phyloP scores from a whole-genome alignment of 37 sponge, comb jelly and placozoan species.

The Hormiphora californensis region DNA sequence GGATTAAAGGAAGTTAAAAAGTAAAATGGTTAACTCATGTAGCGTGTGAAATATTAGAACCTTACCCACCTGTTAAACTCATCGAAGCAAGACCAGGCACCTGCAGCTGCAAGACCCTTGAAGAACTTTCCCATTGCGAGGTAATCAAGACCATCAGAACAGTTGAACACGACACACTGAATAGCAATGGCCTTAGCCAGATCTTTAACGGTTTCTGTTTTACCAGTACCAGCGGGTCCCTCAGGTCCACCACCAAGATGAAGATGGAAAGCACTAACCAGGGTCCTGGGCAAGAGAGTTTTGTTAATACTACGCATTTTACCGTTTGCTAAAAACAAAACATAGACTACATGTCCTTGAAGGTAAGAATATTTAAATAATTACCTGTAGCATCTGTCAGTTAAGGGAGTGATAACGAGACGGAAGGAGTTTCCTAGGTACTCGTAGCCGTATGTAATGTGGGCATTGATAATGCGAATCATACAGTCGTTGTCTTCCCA shows the following conservation, averaged over 20 bases:
- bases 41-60: too few relatives aligned
- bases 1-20: too few relatives aligned
- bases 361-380: too few relatives aligned
- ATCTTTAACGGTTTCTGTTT: constrained; percentile 83
- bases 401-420: constrained; percentile 97
- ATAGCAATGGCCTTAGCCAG: constrained; percentile 88
- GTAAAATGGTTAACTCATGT: too few relatives aligned
- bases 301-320: too few relatives aligned
- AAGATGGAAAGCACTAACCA: constrained; percentile 93
- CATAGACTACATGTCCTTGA: too few relatives aligned
- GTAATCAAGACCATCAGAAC: constrained; percentile 99
- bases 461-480: constrained; percentile 84
- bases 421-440: constrained; percentile 93
- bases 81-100: constrained; percentile 99
- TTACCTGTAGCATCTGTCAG: constrained; percentile 98
- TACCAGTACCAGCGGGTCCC: constrained; percentile 97
- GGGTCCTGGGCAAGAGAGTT: too few relatives aligned
- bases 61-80: constrained; percentile 99
- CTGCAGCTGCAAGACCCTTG: constrained; percentile 91
- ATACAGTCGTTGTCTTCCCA: constrained; percentile 79
- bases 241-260: constrained; percentile 97
- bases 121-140: constrained; percentile 99
- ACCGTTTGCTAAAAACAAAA: too few relatives aligned
- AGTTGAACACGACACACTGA: constrained; percentile 99
- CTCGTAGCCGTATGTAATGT: constrained; percentile 88